Percentiles rank a stretch among this genome's conserved stretches.
These are phyloP conservation scores for Nemotelus nigrinus DNA, from an alignment of 2,888 invertebrate species.

Conservation along the genomic window DNA sequence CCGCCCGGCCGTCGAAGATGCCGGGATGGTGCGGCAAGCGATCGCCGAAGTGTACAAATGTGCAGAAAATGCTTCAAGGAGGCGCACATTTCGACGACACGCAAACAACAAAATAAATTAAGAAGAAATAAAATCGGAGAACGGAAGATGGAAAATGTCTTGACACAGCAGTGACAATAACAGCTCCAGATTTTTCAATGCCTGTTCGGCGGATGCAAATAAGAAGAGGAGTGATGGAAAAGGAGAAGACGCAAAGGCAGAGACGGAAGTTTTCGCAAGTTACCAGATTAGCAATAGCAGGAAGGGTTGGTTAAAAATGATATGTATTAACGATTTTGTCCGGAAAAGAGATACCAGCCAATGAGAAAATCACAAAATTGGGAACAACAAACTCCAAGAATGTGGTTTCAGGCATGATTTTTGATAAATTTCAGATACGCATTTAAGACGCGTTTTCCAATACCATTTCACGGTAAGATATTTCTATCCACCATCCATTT, in stretches of 20 bases:
- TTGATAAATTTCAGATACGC: no score
- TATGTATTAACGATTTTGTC: not conserved
- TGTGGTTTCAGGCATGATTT: no score
- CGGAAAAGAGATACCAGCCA: no score
- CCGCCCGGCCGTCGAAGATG: no score
- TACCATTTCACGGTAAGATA: not conserved
- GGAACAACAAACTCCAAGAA: no score
- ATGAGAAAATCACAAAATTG: no score
- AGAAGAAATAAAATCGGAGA: constrained; percentile 16
- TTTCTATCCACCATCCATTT: not conserved
- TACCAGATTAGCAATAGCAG: no score
- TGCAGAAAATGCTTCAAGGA: no score
- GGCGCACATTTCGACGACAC: not conserved
- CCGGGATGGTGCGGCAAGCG: no score
- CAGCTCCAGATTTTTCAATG: constrained; percentile 35
- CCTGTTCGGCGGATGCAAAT: constrained; percentile 12
- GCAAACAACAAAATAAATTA: not conserved
- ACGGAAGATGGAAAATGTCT: constrained; percentile 1
- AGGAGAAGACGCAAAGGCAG: not conserved
- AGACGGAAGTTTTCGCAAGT: not conserved
- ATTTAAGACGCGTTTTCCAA: no score
- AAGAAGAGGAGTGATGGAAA: not conserved
- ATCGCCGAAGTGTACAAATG: no score
- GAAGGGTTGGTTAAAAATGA: not conserved
- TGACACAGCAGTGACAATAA: constrained; percentile 36